Conservation (phyloP, 1,140 invertebrate genomes). For the Ips nitidus region DNA sequence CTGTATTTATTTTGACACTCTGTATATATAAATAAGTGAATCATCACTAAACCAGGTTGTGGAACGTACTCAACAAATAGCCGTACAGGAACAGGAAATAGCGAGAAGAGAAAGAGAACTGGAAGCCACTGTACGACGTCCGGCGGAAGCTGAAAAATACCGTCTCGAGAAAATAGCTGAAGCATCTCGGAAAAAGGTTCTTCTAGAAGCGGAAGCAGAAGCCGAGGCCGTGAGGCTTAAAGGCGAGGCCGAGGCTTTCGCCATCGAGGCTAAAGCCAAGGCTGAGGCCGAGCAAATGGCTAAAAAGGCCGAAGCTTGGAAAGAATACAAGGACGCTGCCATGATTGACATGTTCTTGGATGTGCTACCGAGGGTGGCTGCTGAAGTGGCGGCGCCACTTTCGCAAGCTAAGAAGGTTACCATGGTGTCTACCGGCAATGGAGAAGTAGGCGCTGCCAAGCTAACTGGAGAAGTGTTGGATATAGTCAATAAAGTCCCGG, state of each 20-base stretch:
- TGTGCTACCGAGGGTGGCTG: slow-evolving; percentile 85
- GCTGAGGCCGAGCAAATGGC: slow-evolving; percentile 96
- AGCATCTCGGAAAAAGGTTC: slow-evolving; percentile 79
- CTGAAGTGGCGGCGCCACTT: slow-evolving; percentile 92
- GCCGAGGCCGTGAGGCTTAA: slow-evolving; percentile 81
- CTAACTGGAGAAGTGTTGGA: slow-evolving; percentile 90
- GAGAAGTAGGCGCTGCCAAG: slow-evolving; percentile 90
- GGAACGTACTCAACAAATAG: slow-evolving; percentile 89
- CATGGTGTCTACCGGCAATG: slow-evolving; percentile 86
- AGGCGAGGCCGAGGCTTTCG: slow-evolving; percentile 87
- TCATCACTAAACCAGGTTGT: slow-evolving; percentile 62
- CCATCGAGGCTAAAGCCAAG: slow-evolving; percentile 89
- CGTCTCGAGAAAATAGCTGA: slow-evolving; percentile 91
- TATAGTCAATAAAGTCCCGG: slow-evolving; percentile 88
- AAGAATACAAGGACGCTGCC: slow-evolving; percentile 93
- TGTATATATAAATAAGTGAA: neutral
- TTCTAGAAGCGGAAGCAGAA: slow-evolving; percentile 91
- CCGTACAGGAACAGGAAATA: slow-evolving; percentile 88
- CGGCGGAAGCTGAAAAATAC: slow-evolving; percentile 93
- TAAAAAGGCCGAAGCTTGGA: slow-evolving; percentile 95
- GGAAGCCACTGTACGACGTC: slow-evolving; percentile 86
- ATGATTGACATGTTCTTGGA: slow-evolving; percentile 98
- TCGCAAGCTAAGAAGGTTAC: slow-evolving; percentile 90
- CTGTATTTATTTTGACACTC: neutral
- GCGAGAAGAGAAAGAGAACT: slow-evolving; percentile 82